phyloP scores from a whole-genome alignment of 1,140 invertebrate genomes.

The Drosophila aff. region DNA sequence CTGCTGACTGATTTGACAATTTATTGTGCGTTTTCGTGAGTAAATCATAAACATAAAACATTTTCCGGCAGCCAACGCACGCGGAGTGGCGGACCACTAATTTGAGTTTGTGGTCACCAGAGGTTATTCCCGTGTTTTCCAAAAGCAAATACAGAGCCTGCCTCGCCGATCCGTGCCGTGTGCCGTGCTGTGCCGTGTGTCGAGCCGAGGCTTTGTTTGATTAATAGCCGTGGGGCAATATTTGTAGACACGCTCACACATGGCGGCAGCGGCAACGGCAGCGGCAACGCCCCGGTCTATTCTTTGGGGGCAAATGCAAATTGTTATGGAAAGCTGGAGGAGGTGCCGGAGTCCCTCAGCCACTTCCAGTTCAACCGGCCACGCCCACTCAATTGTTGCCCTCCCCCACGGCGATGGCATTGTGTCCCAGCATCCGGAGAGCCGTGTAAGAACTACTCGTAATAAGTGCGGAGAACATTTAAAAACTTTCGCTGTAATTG shows the following conservation, averaged over 20 bases:
- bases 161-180: neutral
- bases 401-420: constrained; percentile 16
- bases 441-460: constrained; percentile 38
- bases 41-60: constrained; percentile 13
- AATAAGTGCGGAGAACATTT: constrained; percentile 54
- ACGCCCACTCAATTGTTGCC: constrained; percentile 24
- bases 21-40: neutral
- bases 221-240: constrained; percentile 54
- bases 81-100: constrained; percentile 24
- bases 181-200: constrained; percentile 6
- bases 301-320: constrained; percentile 43
- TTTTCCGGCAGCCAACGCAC: constrained; percentile 12
- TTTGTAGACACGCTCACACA: constrained; percentile 47
- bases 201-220: constrained; percentile 42
- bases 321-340: constrained; percentile 28
- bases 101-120: constrained; percentile 39
- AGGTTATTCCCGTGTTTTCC: constrained; percentile 43
- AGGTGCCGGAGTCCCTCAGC: neutral
- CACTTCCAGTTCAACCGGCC: constrained; percentile 12
- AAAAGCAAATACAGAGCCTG: constrained; percentile 32
- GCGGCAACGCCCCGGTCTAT: constrained; percentile 18
- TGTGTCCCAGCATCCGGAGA: constrained; percentile 28
- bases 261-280: constrained; percentile 5
- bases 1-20: neutral
- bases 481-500: constrained; percentile 66